Conservation (phyloP, 2,113 vertebrate species). For the Pseudois nayaur region DNA sequence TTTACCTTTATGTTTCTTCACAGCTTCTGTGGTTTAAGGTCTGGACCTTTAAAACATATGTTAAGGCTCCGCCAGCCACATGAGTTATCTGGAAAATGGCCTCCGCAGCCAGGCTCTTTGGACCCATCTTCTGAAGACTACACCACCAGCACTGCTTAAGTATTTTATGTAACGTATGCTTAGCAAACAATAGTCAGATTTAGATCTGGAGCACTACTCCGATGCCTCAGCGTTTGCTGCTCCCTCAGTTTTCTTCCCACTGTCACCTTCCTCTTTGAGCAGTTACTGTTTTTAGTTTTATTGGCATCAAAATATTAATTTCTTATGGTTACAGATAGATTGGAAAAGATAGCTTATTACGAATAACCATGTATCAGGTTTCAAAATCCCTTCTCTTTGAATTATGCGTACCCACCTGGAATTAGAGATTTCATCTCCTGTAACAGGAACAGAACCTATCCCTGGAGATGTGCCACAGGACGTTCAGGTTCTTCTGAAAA, state of each 20-base stretch:
- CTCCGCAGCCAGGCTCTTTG: not conserved
- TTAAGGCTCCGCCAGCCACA: not conserved
- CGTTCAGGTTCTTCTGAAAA: not conserved
- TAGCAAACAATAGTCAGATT: constrained; percentile 10
- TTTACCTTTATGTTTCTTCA: constrained; percentile 39
- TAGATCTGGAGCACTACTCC: not conserved
- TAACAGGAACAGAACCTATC: not conserved
- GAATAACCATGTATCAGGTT: not conserved
- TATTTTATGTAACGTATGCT: not conserved
- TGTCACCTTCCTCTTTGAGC: not conserved
- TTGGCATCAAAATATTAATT: not conserved
- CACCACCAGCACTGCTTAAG: not conserved
- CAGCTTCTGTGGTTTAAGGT: constrained; percentile 26
- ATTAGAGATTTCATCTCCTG: not conserved
- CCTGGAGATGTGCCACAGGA: not conserved
- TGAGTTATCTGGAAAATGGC: not conserved
- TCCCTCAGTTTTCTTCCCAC: not conserved
- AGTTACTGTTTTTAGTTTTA: constrained; percentile 19
- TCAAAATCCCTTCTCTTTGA: constrained; percentile 23
- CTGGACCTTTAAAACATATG: constrained; percentile 23
- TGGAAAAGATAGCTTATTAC: not conserved
- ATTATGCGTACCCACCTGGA: not conserved
- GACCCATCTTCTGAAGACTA: not conserved
- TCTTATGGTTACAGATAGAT: not conserved
- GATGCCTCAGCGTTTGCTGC: not conserved